Evolutionary conservation across 2,113 vertebrate genomes (phyloP).

Genomic region (Rhabdornis inornatus): DNA sequence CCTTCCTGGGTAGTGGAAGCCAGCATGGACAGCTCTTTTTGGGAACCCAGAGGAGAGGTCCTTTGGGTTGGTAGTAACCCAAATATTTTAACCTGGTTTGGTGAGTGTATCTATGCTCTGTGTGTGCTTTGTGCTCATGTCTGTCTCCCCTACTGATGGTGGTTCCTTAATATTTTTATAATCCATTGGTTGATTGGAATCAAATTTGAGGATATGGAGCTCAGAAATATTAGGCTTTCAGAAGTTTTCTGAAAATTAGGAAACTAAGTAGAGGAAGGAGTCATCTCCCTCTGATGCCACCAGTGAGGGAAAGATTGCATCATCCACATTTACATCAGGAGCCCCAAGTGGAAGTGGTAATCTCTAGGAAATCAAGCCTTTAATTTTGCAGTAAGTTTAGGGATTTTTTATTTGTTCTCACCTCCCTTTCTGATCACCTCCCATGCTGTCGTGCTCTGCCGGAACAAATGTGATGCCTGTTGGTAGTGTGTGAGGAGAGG

Average conservation of each 20-base stretch:
- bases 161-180: neutral
- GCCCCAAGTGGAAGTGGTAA: neutral
- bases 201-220: neutral
- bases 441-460: rapidly evolving
- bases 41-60: neutral
- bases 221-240: neutral
- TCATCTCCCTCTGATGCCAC: neutral
- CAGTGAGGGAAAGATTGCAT: neutral
- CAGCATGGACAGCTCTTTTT: neutral
- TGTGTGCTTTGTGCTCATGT: neutral
- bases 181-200: neutral
- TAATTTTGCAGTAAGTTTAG: neutral
- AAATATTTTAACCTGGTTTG: neutral
- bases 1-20: neutral
- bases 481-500: neutral
- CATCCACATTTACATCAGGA: neutral
- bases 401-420: neutral
- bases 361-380: neutral
- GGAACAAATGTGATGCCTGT: neutral
- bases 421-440: neutral
- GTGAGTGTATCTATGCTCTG: neutral
- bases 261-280: neutral
- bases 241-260: neutral
- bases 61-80: neutral
- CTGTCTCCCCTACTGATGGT: neutral